Conservation (phyloP, 2,113 vertebrate species). For the Oryzias woworae region DNA sequence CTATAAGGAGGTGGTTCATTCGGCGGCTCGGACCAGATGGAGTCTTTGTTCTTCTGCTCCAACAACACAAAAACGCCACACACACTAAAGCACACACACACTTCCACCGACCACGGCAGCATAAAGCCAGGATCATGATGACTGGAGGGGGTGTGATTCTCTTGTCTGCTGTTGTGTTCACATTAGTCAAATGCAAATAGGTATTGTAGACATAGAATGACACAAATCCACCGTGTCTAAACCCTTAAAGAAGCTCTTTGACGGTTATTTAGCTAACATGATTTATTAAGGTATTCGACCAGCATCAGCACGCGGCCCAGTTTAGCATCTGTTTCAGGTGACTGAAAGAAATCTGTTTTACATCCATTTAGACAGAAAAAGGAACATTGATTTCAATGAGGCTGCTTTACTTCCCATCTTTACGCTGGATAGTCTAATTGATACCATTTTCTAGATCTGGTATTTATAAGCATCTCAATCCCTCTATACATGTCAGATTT, state of each 20-base stretch:
- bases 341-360: slow-evolving; percentile 10
- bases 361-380: slow-evolving; percentile 4
- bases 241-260: slow-evolving; percentile 57
- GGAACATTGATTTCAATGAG: not conserved
- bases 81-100: slow-evolving; percentile 23
- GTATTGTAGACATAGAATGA: slow-evolving; percentile 67
- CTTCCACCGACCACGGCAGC: slow-evolving; percentile 16
- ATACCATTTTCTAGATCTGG: too few species aligned
- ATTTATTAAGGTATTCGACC: slow-evolving; percentile 71
- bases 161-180: slow-evolving; percentile 68
- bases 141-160: slow-evolving; percentile 60
- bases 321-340: slow-evolving; percentile 30
- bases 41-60: slow-evolving; percentile 61
- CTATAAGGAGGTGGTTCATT: slow-evolving; percentile 51
- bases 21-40: slow-evolving; percentile 60
- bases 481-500: too few species aligned
- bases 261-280: slow-evolving; percentile 68
- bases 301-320: slow-evolving; percentile 36
- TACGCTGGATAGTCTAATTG: too few species aligned
- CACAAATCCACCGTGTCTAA: slow-evolving; percentile 74
- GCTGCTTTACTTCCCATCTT: not conserved
- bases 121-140: slow-evolving; percentile 59
- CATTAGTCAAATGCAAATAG: slow-evolving; percentile 75
- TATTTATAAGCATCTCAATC: too few species aligned
- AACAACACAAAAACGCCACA: slow-evolving; percentile 20